Base-by-base conservation (phyloP, 2,797 vertebrate genomes). In the Xerus rutilus region DNA sequence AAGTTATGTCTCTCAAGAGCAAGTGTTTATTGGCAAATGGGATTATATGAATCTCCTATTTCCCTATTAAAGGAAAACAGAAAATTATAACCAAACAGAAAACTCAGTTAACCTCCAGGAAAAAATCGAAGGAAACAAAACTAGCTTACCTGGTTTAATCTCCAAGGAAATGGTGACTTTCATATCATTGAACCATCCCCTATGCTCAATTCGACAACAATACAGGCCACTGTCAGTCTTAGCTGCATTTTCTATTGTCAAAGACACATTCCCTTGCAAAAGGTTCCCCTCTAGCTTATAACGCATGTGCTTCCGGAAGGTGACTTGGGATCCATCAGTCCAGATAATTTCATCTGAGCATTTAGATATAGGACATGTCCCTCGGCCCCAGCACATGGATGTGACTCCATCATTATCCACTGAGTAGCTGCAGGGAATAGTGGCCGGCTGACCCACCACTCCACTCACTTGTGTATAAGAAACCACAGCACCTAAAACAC, bases 171-270 rank as follows among this genome's bases (percentile, higher is more conserved):
- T 1, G 47, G 98, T 90, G 4, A 86, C 28, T 97, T 97, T 98
- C 39, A 94, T 81, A 54, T 99, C 99, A 82, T 99, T 99, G 95
- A 99, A 99, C 98, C 97, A 98, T 87, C 99, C 99, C 0, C 78
- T 77, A 85, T 98, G 90, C 0, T 98, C 97, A 89, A 99, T 97
- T 0, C 98, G 98, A 84, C 99, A 99, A 92, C 99, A 99, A 1
- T 99, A 99, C 0, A 3, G 49, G 43, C 99, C 99, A 0, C 98
- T 96, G 91, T 99, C 99, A 0, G 83, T 79, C 92, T 97, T 93
- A 2, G 67, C 28, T 0, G 95, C 97, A 2, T 98, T 88, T 73
- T 74, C 91, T 92, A 99, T 98, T 81, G 99, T 99, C 96, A 99
- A 97, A 15, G 99, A 99, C 86, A 99, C 98, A 0, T 99, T 96